Percentiles rank a stretch among this genome's conserved stretches.
Evolutionary conservation across 2,888 invertebrate genomes (phyloP).

Genomic region (Diaphora mendica): DNA sequence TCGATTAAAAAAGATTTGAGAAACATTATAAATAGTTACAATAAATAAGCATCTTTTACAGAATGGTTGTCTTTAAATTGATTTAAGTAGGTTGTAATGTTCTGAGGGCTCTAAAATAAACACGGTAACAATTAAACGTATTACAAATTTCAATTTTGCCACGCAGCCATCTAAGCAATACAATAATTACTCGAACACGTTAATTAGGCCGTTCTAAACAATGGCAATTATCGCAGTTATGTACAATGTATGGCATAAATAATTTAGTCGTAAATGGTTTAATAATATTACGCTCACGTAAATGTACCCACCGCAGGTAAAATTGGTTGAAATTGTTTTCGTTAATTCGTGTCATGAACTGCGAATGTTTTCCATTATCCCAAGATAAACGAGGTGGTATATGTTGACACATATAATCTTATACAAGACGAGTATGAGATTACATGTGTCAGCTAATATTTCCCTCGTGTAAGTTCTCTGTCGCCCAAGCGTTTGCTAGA

Average conservation of each 20-base stretch:
- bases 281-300: slow-evolving; percentile 45
- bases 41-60: background rate
- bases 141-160: background rate
- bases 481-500: slow-evolving; percentile 43
- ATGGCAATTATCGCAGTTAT: slow-evolving; percentile 32
- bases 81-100: background rate
- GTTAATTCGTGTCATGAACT: slow-evolving; percentile 54
- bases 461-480: slow-evolving; percentile 37
- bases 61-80: background rate
- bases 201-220: slow-evolving; percentile 37
- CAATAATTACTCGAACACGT: slow-evolving; percentile 29
- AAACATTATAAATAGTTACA: too few species aligned
- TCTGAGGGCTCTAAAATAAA: slow-evolving; percentile 6
- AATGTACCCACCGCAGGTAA: slow-evolving; percentile 49
- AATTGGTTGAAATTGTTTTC: slow-evolving; percentile 63
- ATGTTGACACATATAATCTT: slow-evolving; percentile 79
- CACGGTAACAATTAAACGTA: slow-evolving; percentile 16
- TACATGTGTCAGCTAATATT: slow-evolving; percentile 75
- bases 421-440: slow-evolving; percentile 74
- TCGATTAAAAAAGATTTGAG: too few species aligned
- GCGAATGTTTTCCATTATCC: slow-evolving; percentile 70
- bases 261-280: slow-evolving; percentile 41
- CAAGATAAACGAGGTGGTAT: slow-evolving; percentile 72
- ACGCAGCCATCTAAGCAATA: slow-evolving; percentile 18
- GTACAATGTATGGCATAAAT: slow-evolving; percentile 39